These are phyloP conservation scores for Brachyrhaphis roseni DNA, from an alignment of 2,797 vertebrate genomes.

Conservation along the genomic window DNA sequence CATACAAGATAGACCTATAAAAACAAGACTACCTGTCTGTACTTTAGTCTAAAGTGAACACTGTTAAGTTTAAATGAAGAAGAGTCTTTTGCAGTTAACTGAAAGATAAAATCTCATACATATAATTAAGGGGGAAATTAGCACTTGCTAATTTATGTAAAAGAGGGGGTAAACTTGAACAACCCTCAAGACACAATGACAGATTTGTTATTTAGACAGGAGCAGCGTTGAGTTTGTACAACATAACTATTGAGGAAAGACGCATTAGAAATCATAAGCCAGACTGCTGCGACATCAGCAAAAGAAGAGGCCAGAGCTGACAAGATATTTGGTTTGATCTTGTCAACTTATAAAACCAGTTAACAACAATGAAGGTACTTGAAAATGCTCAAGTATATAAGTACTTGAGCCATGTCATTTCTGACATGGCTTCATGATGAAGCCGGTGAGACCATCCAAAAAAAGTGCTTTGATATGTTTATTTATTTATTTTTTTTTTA, in stretches of 20 bases:
- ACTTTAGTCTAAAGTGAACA: neutral
- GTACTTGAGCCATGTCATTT: no score
- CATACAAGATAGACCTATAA: conserved; percentile 14
- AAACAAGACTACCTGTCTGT: neutral
- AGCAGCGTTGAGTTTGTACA: neutral
- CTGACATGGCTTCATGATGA: no score
- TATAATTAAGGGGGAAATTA: neutral
- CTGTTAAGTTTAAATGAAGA: neutral
- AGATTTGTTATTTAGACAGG: neutral
- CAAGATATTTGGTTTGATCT: neutral
- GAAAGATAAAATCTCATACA: neutral
- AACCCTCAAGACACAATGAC: neutral
- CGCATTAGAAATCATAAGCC: neutral
- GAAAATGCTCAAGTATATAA: no score
- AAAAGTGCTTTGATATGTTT: no score
- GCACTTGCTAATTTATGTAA: neutral
- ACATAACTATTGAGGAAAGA: neutral
- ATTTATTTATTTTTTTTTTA: no score
- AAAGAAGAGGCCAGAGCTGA: neutral
- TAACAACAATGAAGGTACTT: neutral
- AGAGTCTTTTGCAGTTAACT: neutral
- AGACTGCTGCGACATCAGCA: neutral
- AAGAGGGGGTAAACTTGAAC: neutral
- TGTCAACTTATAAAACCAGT: neutral
- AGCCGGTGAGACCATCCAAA: no score